phyloP scores from a whole-genome alignment of 1,140 invertebrate species.

The Papilio polytes region DNA sequence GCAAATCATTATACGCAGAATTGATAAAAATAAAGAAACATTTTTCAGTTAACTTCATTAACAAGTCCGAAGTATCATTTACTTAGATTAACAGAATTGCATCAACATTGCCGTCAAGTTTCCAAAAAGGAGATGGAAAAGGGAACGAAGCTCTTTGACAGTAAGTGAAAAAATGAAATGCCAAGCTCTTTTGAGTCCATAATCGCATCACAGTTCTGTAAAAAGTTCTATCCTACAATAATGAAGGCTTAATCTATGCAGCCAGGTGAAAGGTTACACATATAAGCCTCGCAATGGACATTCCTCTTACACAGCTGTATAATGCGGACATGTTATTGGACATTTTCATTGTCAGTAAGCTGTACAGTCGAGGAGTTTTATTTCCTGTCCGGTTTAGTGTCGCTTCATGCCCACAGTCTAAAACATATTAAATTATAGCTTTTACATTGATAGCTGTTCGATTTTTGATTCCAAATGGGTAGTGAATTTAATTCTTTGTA shows the following conservation, averaged over 20 bases:
- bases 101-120: neutral
- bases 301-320: neutral
- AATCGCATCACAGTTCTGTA: neutral
- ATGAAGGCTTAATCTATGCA: slow-evolving; percentile 9
- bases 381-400: neutral
- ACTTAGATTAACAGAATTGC: no score
- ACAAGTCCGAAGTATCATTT: no score
- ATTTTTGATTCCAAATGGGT: neutral
- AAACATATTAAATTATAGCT: neutral
- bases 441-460: neutral
- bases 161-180: no score
- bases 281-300: neutral
- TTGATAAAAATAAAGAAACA: no score
- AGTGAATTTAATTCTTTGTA: neutral
- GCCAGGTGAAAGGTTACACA: neutral
- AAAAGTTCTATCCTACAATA: neutral
- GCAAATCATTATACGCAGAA: neutral
- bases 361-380: neutral
- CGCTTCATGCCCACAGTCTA: neutral
- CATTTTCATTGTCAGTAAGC: neutral
- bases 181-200: neutral
- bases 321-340: neutral
- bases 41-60: no score
- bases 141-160: no score
- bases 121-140: neutral